Percentiles rank a stretch among this genome's conserved stretches.
phyloP scores from a whole-genome alignment of 2,113 vertebrate species.

The Macrotis lagotis region DNA sequence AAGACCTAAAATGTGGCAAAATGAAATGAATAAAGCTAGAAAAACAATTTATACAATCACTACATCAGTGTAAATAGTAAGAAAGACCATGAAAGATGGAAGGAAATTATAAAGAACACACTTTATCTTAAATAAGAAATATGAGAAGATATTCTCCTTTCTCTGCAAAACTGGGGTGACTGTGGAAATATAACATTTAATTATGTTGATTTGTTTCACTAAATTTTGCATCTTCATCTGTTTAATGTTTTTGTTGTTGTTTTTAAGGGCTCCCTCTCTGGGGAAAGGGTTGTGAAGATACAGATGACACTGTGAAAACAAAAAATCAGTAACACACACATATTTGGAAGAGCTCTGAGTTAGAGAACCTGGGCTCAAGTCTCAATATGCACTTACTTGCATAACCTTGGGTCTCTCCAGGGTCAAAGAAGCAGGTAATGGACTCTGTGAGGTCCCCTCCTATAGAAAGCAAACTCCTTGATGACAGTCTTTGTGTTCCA shows the following conservation, averaged over 20 bases:
- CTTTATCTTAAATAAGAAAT: neutral
- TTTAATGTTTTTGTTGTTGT: neutral
- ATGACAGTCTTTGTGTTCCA: neutral
- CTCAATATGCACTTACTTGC: neutral
- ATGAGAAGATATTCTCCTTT: neutral
- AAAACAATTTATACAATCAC: neutral
- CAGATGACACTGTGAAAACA: neutral
- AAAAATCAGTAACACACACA: neutral
- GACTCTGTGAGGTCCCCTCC: neutral
- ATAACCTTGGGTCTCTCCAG: neutral
- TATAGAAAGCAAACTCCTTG: neutral
- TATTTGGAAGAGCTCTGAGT: neutral
- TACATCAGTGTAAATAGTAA: neutral
- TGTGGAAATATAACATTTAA: neutral
- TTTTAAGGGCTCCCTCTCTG: neutral
- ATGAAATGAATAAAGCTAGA: neutral
- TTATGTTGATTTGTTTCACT: neutral
- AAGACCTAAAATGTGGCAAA: neutral
- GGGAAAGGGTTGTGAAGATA: neutral
- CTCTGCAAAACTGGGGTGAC: neutral
- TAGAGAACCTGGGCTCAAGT: neutral
- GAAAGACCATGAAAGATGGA: neutral
- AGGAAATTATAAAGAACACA: neutral
- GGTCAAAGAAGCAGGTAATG: neutral
- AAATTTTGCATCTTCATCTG: neutral